A percentile compares a stretch with the other conserved stretches of the same genome.
phyloP scores from a whole-genome alignment of 2,797 vertebrate species.

The Pagetopsis macropterus region DNA sequence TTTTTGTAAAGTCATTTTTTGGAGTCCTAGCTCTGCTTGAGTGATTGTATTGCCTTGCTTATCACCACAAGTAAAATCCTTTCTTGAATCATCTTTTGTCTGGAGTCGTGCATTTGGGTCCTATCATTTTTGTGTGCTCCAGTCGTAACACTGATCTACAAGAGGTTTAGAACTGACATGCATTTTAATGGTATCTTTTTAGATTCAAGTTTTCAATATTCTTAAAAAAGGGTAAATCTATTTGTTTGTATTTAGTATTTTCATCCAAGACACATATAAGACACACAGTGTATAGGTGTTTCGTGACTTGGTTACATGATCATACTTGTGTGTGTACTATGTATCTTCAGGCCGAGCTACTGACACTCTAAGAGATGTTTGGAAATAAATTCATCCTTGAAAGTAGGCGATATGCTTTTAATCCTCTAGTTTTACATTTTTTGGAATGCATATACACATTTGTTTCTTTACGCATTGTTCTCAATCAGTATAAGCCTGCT shows the following conservation, averaged over 20 bases:
- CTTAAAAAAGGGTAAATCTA: background rate
- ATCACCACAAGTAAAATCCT: too few relatives aligned
- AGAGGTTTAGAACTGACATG: background rate
- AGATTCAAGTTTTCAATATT: background rate
- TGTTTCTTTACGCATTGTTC: conserved; percentile 1
- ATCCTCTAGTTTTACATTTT: background rate
- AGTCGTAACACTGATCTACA: background rate
- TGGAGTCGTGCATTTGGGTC: too few relatives aligned
- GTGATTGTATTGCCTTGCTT: too few relatives aligned
- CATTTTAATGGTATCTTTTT: background rate
- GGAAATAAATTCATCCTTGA: conserved; percentile 16
- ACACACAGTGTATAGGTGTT: background rate
- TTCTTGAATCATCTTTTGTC: too few relatives aligned
- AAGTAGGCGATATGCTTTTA: background rate
- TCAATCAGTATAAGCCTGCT: background rate
- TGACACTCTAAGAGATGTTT: conserved; percentile 27
- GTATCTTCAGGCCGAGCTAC: background rate
- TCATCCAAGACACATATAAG: conserved; percentile 7
- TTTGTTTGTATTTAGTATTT: background rate
- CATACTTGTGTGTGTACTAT: background rate
- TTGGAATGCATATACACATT: background rate
- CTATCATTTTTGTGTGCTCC: too few relatives aligned
- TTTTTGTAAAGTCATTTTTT: too few relatives aligned
- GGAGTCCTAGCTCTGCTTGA: too few relatives aligned
- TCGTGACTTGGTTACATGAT: too few relatives aligned